Percentiles rank a stretch among this genome's conserved stretches.
These are phyloP conservation scores for Tyria jacobaeae DNA, from an alignment of 2,888 invertebrate species.

Conservation along the genomic window DNA sequence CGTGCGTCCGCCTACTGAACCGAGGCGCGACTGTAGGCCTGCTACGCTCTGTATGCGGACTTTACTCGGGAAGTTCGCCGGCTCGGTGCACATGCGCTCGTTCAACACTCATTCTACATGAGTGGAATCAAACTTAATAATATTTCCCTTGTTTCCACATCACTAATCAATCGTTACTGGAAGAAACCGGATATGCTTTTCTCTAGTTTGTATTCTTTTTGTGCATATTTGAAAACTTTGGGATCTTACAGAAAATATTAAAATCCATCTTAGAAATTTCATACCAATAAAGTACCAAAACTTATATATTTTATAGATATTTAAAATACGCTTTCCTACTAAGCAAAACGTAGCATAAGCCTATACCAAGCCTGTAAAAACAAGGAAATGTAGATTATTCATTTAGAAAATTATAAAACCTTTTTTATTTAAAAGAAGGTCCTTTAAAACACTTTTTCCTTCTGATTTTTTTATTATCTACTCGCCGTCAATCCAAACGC, in stretches of 20 bases:
- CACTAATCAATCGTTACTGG: slow-evolving; percentile 53
- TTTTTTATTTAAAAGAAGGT: slow-evolving; percentile 23
- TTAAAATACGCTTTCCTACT: too few relatives aligned
- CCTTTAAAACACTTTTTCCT: slow-evolving; percentile 37
- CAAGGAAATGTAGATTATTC: slow-evolving; percentile 9
- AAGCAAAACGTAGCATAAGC: too few relatives aligned
- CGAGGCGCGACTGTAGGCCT: slow-evolving; percentile 68
- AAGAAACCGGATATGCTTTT: slow-evolving; percentile 46
- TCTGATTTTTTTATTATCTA: slow-evolving; percentile 48
- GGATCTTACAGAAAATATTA: too few relatives aligned
- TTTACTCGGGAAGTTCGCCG: slow-evolving; percentile 57
- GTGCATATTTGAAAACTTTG: background rate
- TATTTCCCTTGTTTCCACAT: slow-evolving; percentile 55
- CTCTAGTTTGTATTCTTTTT: slow-evolving; percentile 17
- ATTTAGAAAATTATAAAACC: slow-evolving; percentile 22
- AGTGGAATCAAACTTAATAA: slow-evolving; percentile 60
- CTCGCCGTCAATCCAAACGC: slow-evolving; percentile 49
- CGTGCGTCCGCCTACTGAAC: slow-evolving; percentile 64
- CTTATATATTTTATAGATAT: background rate
- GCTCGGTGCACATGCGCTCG: slow-evolving; percentile 77
- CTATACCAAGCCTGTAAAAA: too few relatives aligned
- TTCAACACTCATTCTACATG: slow-evolving; percentile 49
- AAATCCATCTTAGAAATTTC: too few relatives aligned
- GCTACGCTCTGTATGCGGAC: slow-evolving; percentile 42
- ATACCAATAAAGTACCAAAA: too few relatives aligned